Conservation (phyloP, 1,140 invertebrate species). For the Panagrolaimus sp. region DNA sequence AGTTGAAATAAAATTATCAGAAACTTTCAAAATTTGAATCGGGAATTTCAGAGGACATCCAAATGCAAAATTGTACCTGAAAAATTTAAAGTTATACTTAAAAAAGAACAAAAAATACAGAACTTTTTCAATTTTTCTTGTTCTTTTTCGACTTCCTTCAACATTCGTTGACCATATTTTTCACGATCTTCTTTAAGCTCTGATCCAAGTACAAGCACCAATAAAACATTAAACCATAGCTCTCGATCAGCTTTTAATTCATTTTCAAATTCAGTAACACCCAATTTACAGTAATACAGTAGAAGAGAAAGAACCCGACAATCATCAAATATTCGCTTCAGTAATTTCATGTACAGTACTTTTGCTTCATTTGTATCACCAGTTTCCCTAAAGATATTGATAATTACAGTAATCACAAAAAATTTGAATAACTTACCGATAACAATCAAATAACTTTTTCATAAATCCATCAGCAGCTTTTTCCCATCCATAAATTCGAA, state of each 20-base stretch:
- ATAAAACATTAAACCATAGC: background rate
- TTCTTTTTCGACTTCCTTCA: no score
- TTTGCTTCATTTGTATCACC: background rate
- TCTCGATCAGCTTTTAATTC: background rate
- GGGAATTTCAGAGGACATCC: background rate
- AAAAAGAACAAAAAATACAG: no score
- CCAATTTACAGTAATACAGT: background rate
- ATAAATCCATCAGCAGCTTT: constrained; percentile 7
- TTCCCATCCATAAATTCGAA: constrained; percentile 1
- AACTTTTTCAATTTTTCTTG: no score
- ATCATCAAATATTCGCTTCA: background rate
- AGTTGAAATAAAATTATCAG: constrained; percentile 2
- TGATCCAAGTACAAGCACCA: background rate
- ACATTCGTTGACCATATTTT: no score
- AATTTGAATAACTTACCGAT: background rate
- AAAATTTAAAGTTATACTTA: background rate
- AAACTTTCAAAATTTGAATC: background rate
- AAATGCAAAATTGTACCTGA: constrained; percentile 2
- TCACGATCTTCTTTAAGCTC: background rate
- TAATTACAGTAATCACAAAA: background rate
- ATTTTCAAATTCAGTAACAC: background rate
- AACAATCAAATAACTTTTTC: constrained; percentile 1
- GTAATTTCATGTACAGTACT: background rate
- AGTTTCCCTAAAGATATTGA: background rate
- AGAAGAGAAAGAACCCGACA: background rate